Evolutionary conservation across 2,888 invertebrate genomes (phyloP), one percentile per base, ranked within the genome.

Genomic region (Deilephila porcellus): DNA sequence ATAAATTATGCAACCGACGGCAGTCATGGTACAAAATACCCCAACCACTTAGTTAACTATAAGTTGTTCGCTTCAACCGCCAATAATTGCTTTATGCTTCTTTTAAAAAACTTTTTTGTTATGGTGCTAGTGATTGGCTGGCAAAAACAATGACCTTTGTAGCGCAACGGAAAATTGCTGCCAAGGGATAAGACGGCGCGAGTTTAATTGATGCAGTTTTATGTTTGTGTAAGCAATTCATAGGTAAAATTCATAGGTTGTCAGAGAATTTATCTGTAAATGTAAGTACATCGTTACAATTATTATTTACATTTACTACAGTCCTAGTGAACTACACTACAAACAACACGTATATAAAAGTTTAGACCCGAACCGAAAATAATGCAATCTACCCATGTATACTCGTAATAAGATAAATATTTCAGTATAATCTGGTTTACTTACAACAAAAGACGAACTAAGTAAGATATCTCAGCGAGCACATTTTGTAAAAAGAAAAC

Each of bases 21-120:
- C 52, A 67, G 25, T 45, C 67, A 67, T 52, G 52, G 45, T 37
- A 64, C 11, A 64, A 67, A 52, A 52, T 67, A 25, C 25, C 45
- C 45, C 7, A 60, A 25, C 37, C 45, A 19, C 45, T 60, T 60
- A 60, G 45, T 71, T 60, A 71, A 37, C 4, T 25, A 20, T n/a
- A 45, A 60, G 11, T 20, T 25, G 37, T 52, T 25, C 17, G 25
- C 60, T 71, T 45, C 60, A 17, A 11, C 60, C 71, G 37, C 8
- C 19, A 20, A 60, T 71, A 60, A 60, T 71, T 71, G 60, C 71
- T 25, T 71, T 71, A 60, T 71, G 37, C 25, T 71, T 25, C n/a
- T 71, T 37, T 37, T 25, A 71, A 20, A 17, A 59, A 60, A 19
- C 20, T 34, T 20, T 71, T 60, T 45, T 25, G 17, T 56, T 60